phyloP scores from a whole-genome alignment of 1,140 invertebrate genomes.

The Leptinotarsa texana region DNA sequence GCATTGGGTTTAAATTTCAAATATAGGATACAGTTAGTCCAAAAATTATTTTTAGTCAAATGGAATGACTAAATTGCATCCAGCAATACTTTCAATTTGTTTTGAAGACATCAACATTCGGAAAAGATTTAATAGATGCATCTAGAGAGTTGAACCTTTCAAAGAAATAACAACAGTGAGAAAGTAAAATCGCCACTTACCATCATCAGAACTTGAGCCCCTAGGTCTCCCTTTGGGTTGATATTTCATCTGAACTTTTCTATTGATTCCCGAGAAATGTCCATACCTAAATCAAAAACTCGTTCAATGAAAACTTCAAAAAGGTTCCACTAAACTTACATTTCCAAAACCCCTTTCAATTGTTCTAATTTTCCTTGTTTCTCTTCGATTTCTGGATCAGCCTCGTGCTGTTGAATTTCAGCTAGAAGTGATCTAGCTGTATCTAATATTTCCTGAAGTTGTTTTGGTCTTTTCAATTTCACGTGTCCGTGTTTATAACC shows the following conservation, averaged over 20 bases:
- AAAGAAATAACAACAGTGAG: background rate
- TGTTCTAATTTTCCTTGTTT: constrained; percentile 97
- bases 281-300: constrained; percentile 80
- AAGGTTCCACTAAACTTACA: constrained; percentile 70
- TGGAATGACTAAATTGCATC: too few relatives aligned
- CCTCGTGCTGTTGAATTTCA: constrained; percentile 83
- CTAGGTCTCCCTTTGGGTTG: constrained; percentile 92
- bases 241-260: constrained; percentile 99
- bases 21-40: too few relatives aligned
- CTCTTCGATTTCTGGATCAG: constrained; percentile 93
- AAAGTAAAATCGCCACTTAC: constrained; percentile 60
- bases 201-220: constrained; percentile 93
- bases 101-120: too few relatives aligned
- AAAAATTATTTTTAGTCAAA: too few relatives aligned
- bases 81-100: too few relatives aligned
- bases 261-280: constrained; percentile 99
- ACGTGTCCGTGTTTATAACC: constrained; percentile 94
- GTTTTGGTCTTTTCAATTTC: constrained; percentile 96
- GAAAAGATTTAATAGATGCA: too few relatives aligned
- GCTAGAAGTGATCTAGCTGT: constrained; percentile 86
- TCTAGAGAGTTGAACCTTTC: too few relatives aligned
- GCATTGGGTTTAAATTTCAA: too few relatives aligned
- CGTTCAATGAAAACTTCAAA: background rate
- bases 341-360: constrained; percentile 97
- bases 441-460: constrained; percentile 96